These are phyloP conservation scores for Hemaris fuciformis DNA, from an alignment of 2,888 invertebrate species.

Conservation along the genomic window DNA sequence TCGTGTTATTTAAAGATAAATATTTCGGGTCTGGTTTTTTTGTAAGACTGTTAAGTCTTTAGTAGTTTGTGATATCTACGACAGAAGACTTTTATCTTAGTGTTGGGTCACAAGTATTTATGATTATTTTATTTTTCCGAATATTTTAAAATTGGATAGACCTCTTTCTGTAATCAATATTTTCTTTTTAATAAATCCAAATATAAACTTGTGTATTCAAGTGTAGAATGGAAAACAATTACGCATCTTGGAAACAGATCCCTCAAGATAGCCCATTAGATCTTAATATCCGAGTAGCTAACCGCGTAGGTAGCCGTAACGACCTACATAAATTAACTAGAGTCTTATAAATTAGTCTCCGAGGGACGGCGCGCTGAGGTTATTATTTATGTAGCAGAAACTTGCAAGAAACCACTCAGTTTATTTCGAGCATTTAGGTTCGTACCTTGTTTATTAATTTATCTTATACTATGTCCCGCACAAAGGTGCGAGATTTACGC, in stretches of 20 bases:
- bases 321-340: background rate
- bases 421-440: background rate
- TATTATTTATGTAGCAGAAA: slow-evolving; percentile 1
- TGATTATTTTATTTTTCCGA: too few relatives aligned
- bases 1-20: too few relatives aligned
- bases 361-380: background rate
- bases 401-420: background rate
- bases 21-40: too few relatives aligned
- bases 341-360: background rate
- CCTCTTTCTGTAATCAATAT: too few relatives aligned
- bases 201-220: background rate
- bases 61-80: too few relatives aligned
- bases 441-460: background rate
- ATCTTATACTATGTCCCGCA: background rate
- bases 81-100: too few relatives aligned
- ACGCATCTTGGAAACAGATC: background rate
- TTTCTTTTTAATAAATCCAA: background rate
- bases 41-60: too few relatives aligned
- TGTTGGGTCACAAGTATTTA: too few relatives aligned
- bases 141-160: too few relatives aligned
- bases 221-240: background rate
- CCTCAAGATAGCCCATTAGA: background rate
- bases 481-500: too few relatives aligned
- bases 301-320: background rate
- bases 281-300: background rate